phyloP scores from a whole-genome alignment of 2,113 vertebrate species.

The Emydocephalus ijimae region DNA sequence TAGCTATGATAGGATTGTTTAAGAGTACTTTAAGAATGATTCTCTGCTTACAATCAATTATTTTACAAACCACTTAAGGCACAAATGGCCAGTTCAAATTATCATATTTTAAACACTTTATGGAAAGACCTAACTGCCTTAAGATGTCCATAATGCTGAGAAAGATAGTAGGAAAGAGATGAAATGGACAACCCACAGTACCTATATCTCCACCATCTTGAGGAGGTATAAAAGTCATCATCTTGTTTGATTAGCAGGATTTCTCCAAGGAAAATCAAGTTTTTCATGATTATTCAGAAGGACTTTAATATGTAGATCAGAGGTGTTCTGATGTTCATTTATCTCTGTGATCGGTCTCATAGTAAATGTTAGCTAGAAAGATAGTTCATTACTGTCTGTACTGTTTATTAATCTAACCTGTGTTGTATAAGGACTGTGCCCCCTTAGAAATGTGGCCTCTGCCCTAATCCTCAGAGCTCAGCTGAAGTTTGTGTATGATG shows the following conservation, averaged over 20 bases:
- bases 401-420: background rate
- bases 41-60: background rate
- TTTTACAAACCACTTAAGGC: background rate
- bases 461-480: background rate
- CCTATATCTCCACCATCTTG: background rate
- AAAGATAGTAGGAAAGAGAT: background rate
- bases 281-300: background rate
- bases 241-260: background rate
- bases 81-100: background rate
- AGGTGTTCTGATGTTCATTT: background rate
- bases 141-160: background rate
- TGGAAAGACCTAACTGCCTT: background rate
- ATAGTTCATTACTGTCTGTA: background rate
- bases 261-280: background rate
- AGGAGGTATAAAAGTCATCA: background rate
- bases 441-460: background rate
- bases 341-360: background rate
- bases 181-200: background rate
- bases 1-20: background rate
- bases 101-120: background rate
- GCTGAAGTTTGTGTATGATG: background rate
- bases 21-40: background rate
- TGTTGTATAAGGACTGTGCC: background rate
- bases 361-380: background rate
- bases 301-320: background rate